Evolutionary conservation across 64 coral and sea anemone species (phyloP), one percentile per base, ranked within the genome.

Genomic region (Platygyra sinensis): DNA sequence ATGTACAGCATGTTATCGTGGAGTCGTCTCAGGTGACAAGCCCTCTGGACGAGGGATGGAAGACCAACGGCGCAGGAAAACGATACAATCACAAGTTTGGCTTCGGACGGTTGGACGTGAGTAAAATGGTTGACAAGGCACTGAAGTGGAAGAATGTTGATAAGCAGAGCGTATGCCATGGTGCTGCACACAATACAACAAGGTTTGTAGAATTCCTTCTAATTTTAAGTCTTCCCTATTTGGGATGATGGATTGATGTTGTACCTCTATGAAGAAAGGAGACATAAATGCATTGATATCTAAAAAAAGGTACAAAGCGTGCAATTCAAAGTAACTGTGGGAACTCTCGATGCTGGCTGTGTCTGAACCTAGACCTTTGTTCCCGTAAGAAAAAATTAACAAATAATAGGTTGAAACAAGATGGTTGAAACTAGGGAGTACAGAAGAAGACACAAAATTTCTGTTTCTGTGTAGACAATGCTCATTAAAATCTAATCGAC

Each of bases 1-100:
- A 99, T 51, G 75, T 96, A 10, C 97, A 99, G 69, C 97, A 99
- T 24, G 60, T 96, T 11, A 96, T 99, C 2, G 97, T 99, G 20
- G 97, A 99, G 59, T 93, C 90, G 2, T 95, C 97, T 5, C 97
- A 94, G 85, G 71, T 95, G 8, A 99, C 97, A 29, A 99, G 97
- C 55, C 97, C 88, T 0, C 12, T 99, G 52, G 97, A 99, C 73
- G 97, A 99, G 60, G 97, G 97, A 33, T 99, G 97, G 97, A 87
- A 91, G 59, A 77, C 62, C 10, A 99, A 99, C 62, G 97, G 97
- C 28, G 97, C 97, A 52, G 97, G 97, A 33, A 95, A 91, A 64
- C 84, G 59, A 30, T 99, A 87, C 91, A 99, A 99, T 71, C 97
- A 93, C 39, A 99, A 99, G 63, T 99, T 99, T 89, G 97, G 97